Evolutionary conservation across 2,113 vertebrate genomes (phyloP).

Genomic region (Mesitornis unicolor): DNA sequence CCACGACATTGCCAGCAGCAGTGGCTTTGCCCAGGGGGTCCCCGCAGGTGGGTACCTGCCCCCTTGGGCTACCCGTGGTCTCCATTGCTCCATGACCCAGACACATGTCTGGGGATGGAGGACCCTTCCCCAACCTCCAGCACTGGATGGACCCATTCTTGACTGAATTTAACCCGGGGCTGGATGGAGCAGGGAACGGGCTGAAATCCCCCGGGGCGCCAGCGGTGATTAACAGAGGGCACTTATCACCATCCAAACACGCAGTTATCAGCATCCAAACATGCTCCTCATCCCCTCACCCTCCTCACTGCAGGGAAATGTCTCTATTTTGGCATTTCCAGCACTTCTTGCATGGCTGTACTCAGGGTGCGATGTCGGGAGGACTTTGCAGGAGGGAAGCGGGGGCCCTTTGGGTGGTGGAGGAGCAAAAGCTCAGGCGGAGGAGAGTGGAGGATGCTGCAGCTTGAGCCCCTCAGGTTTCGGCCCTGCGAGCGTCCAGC

Average conservation of each 20-base stretch:
- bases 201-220: fast-evolving
- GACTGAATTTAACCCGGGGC: neutral
- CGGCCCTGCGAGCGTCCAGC: neutral
- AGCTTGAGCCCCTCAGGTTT: neutral
- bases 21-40: neutral
- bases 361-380: neutral
- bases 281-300: neutral
- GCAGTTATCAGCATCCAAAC: neutral
- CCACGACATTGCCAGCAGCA: fast-evolving
- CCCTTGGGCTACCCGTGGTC: neutral
- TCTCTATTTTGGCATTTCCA: neutral
- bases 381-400: neutral
- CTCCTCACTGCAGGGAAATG: fast-evolving
- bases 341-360: neutral
- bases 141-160: neutral
- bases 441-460: neutral
- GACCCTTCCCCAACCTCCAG: neutral
- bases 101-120: fast-evolving
- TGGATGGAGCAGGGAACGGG: neutral
- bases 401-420: neutral
- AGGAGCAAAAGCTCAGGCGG: neutral
- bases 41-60: too few relatives aligned
- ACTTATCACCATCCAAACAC: neutral
- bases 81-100: neutral
- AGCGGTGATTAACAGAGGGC: neutral